Evolutionary conservation across 2,797 vertebrate genomes (phyloP).

Genomic region (Rhadinocentrus ornatus): DNA sequence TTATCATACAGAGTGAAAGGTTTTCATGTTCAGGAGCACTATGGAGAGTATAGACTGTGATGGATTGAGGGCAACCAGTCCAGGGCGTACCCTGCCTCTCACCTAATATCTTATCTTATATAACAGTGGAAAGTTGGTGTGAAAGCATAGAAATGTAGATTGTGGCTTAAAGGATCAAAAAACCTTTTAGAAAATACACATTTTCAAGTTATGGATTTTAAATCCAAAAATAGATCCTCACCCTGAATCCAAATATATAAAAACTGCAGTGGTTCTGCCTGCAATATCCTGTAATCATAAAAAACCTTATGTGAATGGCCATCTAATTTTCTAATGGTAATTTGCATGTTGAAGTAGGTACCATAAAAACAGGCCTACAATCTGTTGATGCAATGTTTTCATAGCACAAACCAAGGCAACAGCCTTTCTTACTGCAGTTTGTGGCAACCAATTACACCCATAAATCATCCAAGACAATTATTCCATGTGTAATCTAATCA

Average conservation of each 20-base stretch:
- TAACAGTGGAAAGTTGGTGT: neutral
- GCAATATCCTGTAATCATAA: neutral
- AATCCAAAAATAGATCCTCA: neutral
- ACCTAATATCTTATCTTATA: too few species aligned
- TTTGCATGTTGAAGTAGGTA: conserved; percentile 44
- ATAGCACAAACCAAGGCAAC: conserved; percentile 55
- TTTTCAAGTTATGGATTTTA: neutral
- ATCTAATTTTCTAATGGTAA: conserved; percentile 52
- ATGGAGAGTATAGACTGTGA: too few species aligned
- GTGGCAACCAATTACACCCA: conserved; percentile 78
- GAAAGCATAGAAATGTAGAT: neutral
- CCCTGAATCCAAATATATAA: neutral
- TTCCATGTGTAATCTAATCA: conserved; percentile 81
- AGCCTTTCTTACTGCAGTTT: conserved; percentile 51
- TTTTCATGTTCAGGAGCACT: neutral
- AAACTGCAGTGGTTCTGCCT: neutral
- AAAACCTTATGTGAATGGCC: conserved; percentile 17
- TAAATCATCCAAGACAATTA: conserved; percentile 84
- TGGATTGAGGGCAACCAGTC: too few species aligned
- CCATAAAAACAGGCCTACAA: conserved; percentile 41
- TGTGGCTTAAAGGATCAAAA: neutral
- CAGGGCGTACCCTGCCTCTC: too few species aligned
- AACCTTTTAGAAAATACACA: neutral
- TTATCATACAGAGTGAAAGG: neutral
- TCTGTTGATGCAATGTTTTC: conserved; percentile 58